Evolutionary conservation across 2,113 vertebrate species (phyloP).

Genomic region (Lagopus muta): DNA sequence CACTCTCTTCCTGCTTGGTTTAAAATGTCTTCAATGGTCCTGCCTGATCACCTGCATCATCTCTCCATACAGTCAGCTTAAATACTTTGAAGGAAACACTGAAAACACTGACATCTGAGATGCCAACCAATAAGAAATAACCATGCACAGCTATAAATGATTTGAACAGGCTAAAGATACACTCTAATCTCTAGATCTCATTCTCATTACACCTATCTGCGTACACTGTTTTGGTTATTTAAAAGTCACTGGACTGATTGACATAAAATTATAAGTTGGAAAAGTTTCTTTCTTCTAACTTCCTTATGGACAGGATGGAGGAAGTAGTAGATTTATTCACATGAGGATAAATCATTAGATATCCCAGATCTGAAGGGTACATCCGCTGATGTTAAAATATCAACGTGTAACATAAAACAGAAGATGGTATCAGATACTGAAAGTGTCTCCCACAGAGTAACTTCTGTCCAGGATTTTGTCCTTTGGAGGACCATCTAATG

Average conservation of each 20-base stretch:
- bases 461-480: background rate
- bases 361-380: background rate
- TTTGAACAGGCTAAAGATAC: background rate
- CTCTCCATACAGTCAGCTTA: background rate
- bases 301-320: background rate
- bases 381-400: background rate
- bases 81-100: background rate
- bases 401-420: background rate
- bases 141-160: background rate
- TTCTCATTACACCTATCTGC: background rate
- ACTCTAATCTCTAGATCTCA: background rate
- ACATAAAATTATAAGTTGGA: background rate
- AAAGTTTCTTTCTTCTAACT: background rate
- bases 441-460: background rate
- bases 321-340: background rate
- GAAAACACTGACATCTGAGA: background rate
- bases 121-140: background rate
- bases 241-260: background rate
- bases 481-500: background rate
- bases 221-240: background rate
- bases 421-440: background rate
- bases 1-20: background rate
- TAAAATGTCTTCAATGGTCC: background rate
- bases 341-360: background rate
- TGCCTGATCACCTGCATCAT: background rate